Evolutionary conservation across 1,140 invertebrate species (phyloP), one percentile per base, ranked within the genome.

Genomic region (Aporrectodea caliginosa): DNA sequence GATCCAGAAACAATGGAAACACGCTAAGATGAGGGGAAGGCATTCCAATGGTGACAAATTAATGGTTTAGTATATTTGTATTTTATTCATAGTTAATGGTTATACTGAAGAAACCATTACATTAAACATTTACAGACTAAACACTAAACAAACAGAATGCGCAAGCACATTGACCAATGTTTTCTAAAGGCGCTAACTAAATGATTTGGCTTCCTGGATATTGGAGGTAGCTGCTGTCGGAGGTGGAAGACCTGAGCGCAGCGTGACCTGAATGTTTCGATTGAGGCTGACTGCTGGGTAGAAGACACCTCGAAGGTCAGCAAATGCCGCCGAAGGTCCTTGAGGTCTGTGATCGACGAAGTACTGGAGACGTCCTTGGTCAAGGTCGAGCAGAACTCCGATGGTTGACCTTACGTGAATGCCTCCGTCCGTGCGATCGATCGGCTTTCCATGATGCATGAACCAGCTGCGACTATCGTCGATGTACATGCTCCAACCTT

Each of bases 401-500:
- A 98, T 91, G 0, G 94, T 94, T 77, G 93, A 92, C 30, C 95
- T 95, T 14, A 92, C 90, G 76, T 91, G 91, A 33, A 98, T 93
- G 69, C 97, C 97, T 31, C 95, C 95, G 82, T 95, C 94, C 58
- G 93, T 93, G 27, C 97, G 91, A 73, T 94, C 93, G 78, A 94
- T 93, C 89, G 99, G 97, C 77, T 93, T 91, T 58, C 95, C 95
- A 68, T 92, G 93, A 89, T 98, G 96, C 89, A 98, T 93, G 90
- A 98, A 99, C 92, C 92, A 92, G 70, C 95, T 97, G 34, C 97
- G 91, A 85, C 95, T 92, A 2, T 93, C 92, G 89, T 99, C 97
- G 84, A 99, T 96, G 89, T 99, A 99, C 96, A 99, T 98, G 84
- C 95, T 94, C 94, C 97, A 99, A 22, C 95, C 96, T 85, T 97